Percentiles rank a stretch among this genome's conserved stretches.
Evolutionary conservation across 2,113 vertebrate species (phyloP).

Genomic region (Amia ocellicauda): DNA sequence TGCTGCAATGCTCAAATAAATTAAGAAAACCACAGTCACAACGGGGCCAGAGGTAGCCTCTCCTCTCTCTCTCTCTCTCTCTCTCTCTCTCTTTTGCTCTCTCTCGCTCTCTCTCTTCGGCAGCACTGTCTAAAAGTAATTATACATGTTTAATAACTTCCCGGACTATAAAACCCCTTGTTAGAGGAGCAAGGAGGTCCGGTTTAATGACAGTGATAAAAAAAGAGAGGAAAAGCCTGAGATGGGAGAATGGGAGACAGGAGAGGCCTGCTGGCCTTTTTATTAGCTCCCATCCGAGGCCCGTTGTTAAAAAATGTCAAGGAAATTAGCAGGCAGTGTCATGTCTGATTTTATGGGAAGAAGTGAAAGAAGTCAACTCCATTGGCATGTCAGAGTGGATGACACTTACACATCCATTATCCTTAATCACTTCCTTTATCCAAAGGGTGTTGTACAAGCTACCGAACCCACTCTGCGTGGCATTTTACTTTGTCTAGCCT

Average conservation of each 20-base stretch:
- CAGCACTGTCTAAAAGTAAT: constrained; percentile 63
- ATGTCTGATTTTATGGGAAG: constrained; percentile 26
- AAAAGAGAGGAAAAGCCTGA: constrained; percentile 40
- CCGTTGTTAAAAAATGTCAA: constrained; percentile 32
- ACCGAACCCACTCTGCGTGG: background rate
- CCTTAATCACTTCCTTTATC: constrained; percentile 23
- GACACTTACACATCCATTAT: constrained; percentile 15
- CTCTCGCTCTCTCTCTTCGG: constrained; percentile 45
- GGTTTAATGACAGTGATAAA: constrained; percentile 62
- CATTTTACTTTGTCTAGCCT: constrained; percentile 17
- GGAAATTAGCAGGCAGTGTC: constrained; percentile 30
- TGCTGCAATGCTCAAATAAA: constrained; percentile 8
- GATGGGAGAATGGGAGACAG: constrained; percentile 20
- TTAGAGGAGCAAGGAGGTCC: constrained; percentile 58
- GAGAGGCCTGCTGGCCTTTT: constrained; percentile 27
- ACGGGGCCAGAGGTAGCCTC: constrained; percentile 23
- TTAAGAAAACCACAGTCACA: background rate
- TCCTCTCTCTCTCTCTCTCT: constrained; percentile 36
- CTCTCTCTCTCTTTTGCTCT: constrained; percentile 29
- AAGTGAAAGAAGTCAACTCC: constrained; percentile 17
- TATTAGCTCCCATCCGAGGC: constrained; percentile 28
- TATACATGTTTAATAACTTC: constrained; percentile 70
- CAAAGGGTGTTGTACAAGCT: constrained; percentile 11
- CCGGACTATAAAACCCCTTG: constrained; percentile 60
- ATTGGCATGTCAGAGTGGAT: constrained; percentile 10